These are phyloP conservation scores for Yasuhikotakia modesta DNA, from an alignment of 2,797 vertebrate genomes.

Conservation along the genomic window DNA sequence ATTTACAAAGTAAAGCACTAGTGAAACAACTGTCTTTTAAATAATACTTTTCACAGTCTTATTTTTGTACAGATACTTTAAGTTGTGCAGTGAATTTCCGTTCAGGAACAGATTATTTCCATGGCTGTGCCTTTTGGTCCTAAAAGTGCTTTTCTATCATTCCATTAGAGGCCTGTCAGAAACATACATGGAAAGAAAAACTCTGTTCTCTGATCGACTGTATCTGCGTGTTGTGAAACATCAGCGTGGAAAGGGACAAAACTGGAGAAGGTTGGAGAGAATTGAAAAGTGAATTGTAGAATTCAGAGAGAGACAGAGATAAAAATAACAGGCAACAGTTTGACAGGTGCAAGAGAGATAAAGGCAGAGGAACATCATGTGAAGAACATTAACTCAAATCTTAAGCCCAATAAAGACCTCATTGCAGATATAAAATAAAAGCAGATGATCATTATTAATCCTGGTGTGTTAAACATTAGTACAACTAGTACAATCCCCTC, in stretches of 20 bases:
- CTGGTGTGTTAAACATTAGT: constrained; percentile 56
- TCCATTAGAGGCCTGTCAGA: constrained; percentile 5
- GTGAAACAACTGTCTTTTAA: no score
- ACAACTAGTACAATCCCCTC: constrained; percentile 8
- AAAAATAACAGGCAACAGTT: neutral
- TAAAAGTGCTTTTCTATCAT: neutral
- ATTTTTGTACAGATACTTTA: neutral
- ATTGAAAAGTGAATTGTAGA: neutral
- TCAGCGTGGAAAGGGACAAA: neutral
- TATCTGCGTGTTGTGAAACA: neutral
- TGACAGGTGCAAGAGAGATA: constrained; percentile 15
- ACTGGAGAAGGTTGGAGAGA: neutral
- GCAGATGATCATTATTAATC: constrained; percentile 53
- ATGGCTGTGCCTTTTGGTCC: neutral
- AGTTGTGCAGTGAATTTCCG: neutral
- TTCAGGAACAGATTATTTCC: neutral
- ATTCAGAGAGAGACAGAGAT: neutral
- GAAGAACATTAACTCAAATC: constrained; percentile 52
- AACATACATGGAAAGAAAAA: neutral
- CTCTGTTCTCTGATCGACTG: neutral
- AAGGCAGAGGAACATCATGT: constrained; percentile 44
- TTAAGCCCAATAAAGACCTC: constrained; percentile 53
- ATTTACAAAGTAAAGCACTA: no score
- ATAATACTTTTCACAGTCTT: neutral
- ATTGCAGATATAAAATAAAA: constrained; percentile 52